phyloP scores from a whole-genome alignment of 2,797 vertebrate genomes.

The Takifugu ocellatus region DNA sequence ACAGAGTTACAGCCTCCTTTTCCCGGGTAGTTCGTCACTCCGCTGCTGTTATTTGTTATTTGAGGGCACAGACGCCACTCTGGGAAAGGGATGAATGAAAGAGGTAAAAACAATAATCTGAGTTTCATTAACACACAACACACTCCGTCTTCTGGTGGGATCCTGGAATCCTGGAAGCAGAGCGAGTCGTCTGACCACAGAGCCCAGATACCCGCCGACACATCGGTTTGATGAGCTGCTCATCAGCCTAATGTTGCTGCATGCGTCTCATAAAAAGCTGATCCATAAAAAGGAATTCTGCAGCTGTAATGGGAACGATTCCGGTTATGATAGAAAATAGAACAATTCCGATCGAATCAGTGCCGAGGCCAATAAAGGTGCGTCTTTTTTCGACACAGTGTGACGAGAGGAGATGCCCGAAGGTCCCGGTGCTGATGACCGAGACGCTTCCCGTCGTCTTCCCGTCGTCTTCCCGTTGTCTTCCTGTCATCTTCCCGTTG shows the following conservation, averaged over 20 bases:
- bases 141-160: constrained; percentile 8
- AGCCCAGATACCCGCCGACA: constrained; percentile 1
- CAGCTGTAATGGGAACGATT: too few species aligned
- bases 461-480: too few species aligned
- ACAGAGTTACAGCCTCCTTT: neutral
- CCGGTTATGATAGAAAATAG: too few species aligned
- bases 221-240: constrained; percentile 20
- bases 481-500: too few species aligned
- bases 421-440: too few species aligned
- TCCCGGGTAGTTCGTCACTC: neutral
- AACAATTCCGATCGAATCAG: too few species aligned
- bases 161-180: constrained; percentile 1
- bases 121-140: constrained; percentile 6
- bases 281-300: too few species aligned
- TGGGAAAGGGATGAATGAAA: neutral
- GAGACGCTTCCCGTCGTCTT: too few species aligned
- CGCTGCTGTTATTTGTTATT: neutral
- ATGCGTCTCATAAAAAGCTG: neutral
- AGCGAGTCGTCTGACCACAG: constrained; percentile 7
- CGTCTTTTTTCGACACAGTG: too few species aligned
- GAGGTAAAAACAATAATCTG: neutral
- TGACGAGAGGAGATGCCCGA: too few species aligned
- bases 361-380: too few species aligned
- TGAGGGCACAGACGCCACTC: neutral
- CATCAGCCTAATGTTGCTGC: neutral